A percentile compares a stretch with the other conserved stretches of the same genome.
Evolutionary conservation across 2,888 invertebrate genomes (phyloP).

Genomic region (Meganola albula): DNA sequence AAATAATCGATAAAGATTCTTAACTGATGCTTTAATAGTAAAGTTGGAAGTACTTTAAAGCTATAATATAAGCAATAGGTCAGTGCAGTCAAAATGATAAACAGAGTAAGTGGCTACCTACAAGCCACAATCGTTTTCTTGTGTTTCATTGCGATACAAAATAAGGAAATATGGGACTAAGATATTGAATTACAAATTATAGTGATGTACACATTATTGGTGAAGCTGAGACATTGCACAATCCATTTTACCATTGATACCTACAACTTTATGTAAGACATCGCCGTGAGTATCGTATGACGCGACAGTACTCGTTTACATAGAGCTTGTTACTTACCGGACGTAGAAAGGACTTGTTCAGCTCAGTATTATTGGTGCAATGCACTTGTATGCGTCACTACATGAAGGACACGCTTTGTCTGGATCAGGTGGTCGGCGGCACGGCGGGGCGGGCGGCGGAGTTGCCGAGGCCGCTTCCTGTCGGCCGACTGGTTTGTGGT

Average conservation of each 20-base stretch:
- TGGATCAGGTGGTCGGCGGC: slow-evolving; percentile 64
- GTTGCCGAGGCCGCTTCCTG: slow-evolving; percentile 71
- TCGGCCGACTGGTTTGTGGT: slow-evolving; percentile 70
- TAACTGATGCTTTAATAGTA: no score
- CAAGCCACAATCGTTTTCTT: no score
- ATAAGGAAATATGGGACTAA: slow-evolving; percentile 18
- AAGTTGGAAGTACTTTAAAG: no score
- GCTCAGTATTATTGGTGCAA: slow-evolving; percentile 67
- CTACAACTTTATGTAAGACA: slow-evolving; percentile 18
- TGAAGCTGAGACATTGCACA: slow-evolving; percentile 16
- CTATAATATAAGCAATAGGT: no score
- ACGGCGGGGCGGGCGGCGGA: slow-evolving; percentile 30
- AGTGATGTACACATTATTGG: slow-evolving; percentile 13
- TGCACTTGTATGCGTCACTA: slow-evolving; percentile 72
- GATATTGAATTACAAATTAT: slow-evolving; percentile 22
- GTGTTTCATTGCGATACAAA: slow-evolving; percentile 17
- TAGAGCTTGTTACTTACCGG: slow-evolving; percentile 50
- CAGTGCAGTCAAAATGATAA: no score
- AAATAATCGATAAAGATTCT: no score
- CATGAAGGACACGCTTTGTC: slow-evolving; percentile 73
- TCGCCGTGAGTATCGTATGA: slow-evolving; percentile 15
- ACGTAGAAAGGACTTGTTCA: slow-evolving; percentile 56
- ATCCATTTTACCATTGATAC: slow-evolving; percentile 17
- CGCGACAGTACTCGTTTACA: slow-evolving; percentile 14
- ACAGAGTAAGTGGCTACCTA: no score